Conservation (phyloP, 1,140 invertebrate species). For the Apocrypta bakeri region DNA sequence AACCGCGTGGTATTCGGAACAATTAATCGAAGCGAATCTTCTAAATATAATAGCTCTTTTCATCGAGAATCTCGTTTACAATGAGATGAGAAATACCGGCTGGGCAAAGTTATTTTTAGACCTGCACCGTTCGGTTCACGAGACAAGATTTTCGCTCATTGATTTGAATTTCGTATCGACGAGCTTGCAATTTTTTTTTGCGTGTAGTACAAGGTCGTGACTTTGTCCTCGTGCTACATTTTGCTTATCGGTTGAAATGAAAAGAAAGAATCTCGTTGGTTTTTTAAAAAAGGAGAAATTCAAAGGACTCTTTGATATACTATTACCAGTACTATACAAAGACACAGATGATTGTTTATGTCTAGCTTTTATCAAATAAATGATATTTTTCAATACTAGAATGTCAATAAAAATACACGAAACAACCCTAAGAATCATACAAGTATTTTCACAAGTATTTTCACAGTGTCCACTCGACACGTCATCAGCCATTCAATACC, state of each 20-base stretch:
- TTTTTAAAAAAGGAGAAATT: too few relatives aligned
- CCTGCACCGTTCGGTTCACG: background rate
- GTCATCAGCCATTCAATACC: background rate
- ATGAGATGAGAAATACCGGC: too few relatives aligned
- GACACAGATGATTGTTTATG: too few relatives aligned
- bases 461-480: background rate
- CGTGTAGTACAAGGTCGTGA: background rate
- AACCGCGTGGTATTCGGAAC: background rate
- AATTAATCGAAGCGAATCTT: background rate
- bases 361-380: too few relatives aligned
- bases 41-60: constrained; percentile 6
- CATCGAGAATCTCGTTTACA: background rate
- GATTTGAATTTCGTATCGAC: background rate
- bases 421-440: too few relatives aligned
- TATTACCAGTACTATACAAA: too few relatives aligned
- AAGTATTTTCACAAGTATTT: background rate
- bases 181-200: background rate
- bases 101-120: background rate
- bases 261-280: too few relatives aligned
- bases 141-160: background rate
- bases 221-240: too few relatives aligned
- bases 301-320: too few relatives aligned
- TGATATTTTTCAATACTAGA: too few relatives aligned
- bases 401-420: too few relatives aligned
- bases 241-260: too few relatives aligned